These are phyloP conservation scores for Pteropus rufus DNA, from an alignment of 2,797 vertebrate species.

Conservation along the genomic window DNA sequence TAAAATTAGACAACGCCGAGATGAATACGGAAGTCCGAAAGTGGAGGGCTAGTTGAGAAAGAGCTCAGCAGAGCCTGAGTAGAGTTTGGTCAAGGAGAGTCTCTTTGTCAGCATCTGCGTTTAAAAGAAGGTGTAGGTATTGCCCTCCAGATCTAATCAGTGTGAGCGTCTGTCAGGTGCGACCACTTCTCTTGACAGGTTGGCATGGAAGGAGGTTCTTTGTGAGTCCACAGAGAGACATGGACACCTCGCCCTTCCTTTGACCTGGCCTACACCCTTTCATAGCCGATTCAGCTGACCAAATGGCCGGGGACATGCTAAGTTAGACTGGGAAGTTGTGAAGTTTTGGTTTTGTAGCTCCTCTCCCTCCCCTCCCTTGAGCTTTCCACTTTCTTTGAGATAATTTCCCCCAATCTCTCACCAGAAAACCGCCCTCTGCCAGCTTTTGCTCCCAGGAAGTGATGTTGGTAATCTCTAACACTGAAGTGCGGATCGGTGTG, in stretches of 20 bases:
- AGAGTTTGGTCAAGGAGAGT: background rate
- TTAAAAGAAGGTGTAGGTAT: background rate
- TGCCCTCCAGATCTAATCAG: too few species aligned
- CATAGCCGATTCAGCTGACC: background rate
- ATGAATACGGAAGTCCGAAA: background rate
- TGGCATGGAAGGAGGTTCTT: background rate
- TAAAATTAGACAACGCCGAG: background rate
- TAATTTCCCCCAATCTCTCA: background rate
- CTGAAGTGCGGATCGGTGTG: too few species aligned
- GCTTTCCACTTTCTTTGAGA: background rate
- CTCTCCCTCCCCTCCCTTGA: background rate
- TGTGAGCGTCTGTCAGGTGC: background rate
- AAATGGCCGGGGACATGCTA: too few species aligned
- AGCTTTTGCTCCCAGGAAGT: background rate
- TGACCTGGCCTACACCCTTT: background rate
- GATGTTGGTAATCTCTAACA: background rate
- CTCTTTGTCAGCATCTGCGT: background rate
- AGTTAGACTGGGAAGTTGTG: background rate
- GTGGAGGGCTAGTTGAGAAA: background rate
- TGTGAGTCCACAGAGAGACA: background rate
- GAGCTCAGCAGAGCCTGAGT: background rate
- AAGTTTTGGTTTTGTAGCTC: background rate
- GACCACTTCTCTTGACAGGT: background rate
- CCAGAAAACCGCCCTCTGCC: background rate
- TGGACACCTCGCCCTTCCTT: fast-evolving